Evolutionary conservation across 2,888 invertebrate species (phyloP), one percentile per base, ranked within the genome.

Genomic region (Oegoconia quadripuncta): DNA sequence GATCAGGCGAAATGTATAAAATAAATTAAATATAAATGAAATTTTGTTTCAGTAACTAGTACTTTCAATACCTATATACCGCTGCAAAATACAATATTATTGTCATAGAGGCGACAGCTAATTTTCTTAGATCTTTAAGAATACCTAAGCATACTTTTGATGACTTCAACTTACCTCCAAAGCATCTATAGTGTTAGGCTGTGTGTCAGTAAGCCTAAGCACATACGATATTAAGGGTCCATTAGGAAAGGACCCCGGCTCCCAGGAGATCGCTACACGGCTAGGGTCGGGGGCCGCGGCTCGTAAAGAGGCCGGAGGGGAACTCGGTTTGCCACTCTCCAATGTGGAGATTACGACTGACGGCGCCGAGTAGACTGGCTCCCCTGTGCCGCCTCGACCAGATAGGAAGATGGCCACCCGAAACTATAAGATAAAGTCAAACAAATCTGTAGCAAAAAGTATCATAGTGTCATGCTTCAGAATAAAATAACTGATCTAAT

Each of bases 141-240:
- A n/a, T n/a, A n/a, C n/a, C n/a, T n/a, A n/a, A n/a, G n/a, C n/a
- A n/a, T n/a, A n/a, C n/a, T n/a, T n/a, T n/a, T n/a, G n/a, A n/a
- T n/a, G 23, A 25, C n/a, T 35, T 33, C 20, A 38, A 28, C 39
- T 59, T 74, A 93, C 94, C 90, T 93, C 92, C 54, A 93, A 88
- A 48, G 90, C 90, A 52, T 89, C 89, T 59, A 87, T 89, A 44
- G 90, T 90, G 54, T 88, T 88, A 18, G 88, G 84, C 31, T 88
- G 80, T 1, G 81, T 77, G 50, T 90, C 89, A 14, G 89, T 89
- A 30, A 96, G 90, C 59, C 92, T 89, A 49, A 97, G 84, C 50
- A 93, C 93, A 82, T 96, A 97, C 50, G 96, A 95, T 44, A 95
- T 91, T 56, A 97, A 89, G 26, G 95, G 96, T 49, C 96, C 97